Percentiles rank a stretch among this genome's conserved stretches.
Conservation (phyloP, 2,113 vertebrate genomes). For the Equus quagga region DNA sequence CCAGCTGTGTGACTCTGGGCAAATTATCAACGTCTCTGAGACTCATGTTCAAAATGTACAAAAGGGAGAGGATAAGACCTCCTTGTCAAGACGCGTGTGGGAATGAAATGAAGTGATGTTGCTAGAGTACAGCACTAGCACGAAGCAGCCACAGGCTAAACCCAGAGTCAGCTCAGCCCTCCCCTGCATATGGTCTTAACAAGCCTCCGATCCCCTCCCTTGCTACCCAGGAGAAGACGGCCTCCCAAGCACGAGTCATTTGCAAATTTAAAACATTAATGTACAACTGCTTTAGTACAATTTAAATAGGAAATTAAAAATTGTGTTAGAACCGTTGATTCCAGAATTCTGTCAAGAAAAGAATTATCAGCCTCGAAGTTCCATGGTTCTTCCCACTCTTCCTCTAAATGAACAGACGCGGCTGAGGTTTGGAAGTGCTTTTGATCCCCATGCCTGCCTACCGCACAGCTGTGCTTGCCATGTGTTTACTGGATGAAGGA, state of each 20-base stretch:
- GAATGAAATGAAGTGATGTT: background rate
- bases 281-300: background rate
- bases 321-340: background rate
- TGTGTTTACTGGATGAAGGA: no score
- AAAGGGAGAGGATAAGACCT: background rate
- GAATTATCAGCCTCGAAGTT: background rate
- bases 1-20: background rate
- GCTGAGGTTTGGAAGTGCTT: background rate
- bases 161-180: background rate
- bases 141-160: accelerated
- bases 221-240: background rate
- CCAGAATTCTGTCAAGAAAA: background rate
- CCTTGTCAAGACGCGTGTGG: background rate
- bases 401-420: background rate
- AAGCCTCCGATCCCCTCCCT: background rate
- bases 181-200: background rate
- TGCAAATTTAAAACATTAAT: background rate
- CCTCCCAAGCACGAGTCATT: background rate
- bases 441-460: background rate
- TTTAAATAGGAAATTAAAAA: background rate
- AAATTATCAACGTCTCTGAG: background rate
- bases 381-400: background rate
- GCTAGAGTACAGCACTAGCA: background rate
- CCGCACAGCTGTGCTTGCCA: background rate
- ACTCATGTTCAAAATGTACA: background rate